Evolutionary conservation across 2,113 vertebrate genomes (phyloP).

Genomic region (Conger conger): DNA sequence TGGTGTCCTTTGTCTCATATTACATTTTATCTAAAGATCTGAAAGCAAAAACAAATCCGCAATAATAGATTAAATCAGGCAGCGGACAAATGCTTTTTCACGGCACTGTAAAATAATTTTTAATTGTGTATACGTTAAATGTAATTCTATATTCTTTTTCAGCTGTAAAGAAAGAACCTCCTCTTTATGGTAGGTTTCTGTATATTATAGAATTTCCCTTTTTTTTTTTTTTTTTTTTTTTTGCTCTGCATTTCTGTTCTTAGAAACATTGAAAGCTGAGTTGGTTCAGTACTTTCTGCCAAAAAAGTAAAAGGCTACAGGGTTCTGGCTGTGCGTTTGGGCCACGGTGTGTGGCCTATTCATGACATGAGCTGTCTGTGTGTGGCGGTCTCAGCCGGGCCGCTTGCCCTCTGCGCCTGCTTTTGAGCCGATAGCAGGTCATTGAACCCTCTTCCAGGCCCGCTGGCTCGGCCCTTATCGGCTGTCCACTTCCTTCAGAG

Average conservation of each 20-base stretch:
- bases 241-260: neutral
- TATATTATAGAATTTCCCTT: constrained; percentile 31
- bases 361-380: no score
- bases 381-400: no score
- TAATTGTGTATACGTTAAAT: constrained; percentile 39
- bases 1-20: no score
- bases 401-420: no score
- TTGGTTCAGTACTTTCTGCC: no score
- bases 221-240: constrained; percentile 16
- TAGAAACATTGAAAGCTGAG: neutral
- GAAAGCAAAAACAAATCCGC: no score
- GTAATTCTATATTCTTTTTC: constrained; percentile 64
- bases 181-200: constrained; percentile 75
- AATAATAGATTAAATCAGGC: no score
- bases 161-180: constrained; percentile 75
- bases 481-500: neutral
- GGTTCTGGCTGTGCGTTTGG: no score
- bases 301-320: no score
- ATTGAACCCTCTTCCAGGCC: neutral
- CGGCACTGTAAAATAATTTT: neutral
- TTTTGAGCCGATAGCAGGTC: constrained; percentile 3
- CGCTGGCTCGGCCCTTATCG: neutral
- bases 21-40: no score
- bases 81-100: no score
- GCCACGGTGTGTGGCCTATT: no score